Percentiles rank a stretch among this genome's conserved stretches.
Conservation (phyloP, 2,797 vertebrate species). For the Phaenicophaeus curvirostris region DNA sequence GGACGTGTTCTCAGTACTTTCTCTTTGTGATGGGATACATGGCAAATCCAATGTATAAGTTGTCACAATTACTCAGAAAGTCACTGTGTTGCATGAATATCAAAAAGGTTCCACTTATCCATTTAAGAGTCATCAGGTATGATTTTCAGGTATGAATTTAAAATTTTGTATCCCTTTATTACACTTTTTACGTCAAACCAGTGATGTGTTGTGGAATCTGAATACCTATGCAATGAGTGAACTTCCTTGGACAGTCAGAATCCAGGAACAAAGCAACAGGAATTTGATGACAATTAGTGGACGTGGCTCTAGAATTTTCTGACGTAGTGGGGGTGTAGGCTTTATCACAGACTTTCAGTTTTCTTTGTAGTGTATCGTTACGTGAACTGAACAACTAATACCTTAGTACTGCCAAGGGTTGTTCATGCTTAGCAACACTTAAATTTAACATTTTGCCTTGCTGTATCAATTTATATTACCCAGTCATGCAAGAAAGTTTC, state of each 20-base stretch:
- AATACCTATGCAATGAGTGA: neutral
- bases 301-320: neutral
- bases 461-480: conserved; percentile 17
- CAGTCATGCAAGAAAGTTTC: neutral
- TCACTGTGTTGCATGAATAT: neutral
- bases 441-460: neutral
- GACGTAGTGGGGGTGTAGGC: neutral
- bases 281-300: neutral
- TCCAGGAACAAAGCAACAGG: neutral
- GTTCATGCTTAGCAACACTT: neutral
- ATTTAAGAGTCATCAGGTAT: neutral
- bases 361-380: neutral
- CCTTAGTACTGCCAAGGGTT: neutral
- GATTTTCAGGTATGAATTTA: neutral
- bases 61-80: neutral
- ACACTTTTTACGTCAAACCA: neutral
- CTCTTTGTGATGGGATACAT: neutral
- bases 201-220: neutral
- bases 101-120: neutral
- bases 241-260: neutral
- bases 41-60: neutral
- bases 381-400: neutral
- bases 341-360: neutral
- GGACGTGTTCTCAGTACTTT: neutral
- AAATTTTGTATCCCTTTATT: neutral